These are phyloP conservation scores for Drosophila lutescens DNA, from an alignment of 2,888 invertebrate species.

Conservation along the genomic window DNA sequence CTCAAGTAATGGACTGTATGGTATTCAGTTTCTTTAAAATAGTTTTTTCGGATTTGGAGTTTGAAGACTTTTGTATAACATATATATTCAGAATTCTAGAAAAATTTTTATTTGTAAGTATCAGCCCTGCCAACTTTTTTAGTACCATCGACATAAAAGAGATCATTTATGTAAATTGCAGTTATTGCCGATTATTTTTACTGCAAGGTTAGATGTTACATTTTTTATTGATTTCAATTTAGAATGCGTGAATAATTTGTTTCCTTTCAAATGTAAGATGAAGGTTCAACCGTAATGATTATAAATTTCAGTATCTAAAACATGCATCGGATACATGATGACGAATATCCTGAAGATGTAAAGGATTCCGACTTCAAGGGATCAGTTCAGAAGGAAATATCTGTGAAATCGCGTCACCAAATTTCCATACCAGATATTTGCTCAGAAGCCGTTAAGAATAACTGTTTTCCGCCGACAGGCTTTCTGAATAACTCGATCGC, in stretches of 20 bases:
- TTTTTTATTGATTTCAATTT: too few relatives aligned
- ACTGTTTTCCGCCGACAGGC: conserved; percentile 48
- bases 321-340: conserved; percentile 62
- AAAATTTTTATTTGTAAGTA: too few relatives aligned
- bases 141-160: not conserved
- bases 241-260: too few relatives aligned
- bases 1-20: too few relatives aligned
- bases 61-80: not conserved
- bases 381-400: conserved; percentile 49
- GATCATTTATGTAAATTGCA: conserved; percentile 7
- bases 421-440: conserved; percentile 55
- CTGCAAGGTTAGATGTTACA: too few relatives aligned
- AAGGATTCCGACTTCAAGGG: conserved; percentile 51
- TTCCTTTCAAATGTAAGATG: too few relatives aligned
- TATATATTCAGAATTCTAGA: not conserved
- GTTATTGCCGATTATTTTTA: not conserved
- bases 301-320: conserved; percentile 35
- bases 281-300: not conserved
- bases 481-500: conserved; percentile 48
- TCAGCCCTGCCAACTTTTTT: not conserved
- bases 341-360: conserved; percentile 62
- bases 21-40: too few relatives aligned
- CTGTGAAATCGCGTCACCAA: conserved; percentile 56
- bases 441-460: conserved; percentile 54
- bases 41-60: not conserved